Base-by-base conservation (phyloP, 1,140 invertebrate genomes). In the Leguminivora glycinivorella region DNA sequence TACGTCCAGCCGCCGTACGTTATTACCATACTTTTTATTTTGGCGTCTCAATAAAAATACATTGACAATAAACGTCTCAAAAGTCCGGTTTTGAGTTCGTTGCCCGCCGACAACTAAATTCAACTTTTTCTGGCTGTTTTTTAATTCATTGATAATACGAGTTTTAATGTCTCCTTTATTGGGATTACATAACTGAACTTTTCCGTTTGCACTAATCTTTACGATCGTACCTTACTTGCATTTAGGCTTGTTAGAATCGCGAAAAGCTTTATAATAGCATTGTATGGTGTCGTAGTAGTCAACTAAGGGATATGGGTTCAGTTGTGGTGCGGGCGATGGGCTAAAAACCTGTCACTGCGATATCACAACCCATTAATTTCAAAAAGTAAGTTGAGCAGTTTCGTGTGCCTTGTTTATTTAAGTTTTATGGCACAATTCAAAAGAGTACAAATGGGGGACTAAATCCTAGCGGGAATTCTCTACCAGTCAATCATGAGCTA, bases 71-170 rank as follows among this genome's bases (percentile, higher is more conserved):
- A 63, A 63, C 40, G 40, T n/a, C n/a, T 22, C 22, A n/a, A 29
- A 26, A 63, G 17, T 63, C 58, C 58, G 58, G 58, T 63, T 63
- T 17, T 31, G 26, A 4, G 58, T 29, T 63, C 58, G n/a, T 63
- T 63, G 25, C 14, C 58, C 58, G 17, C 24, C 17, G 26, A 63
- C 58, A 63, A 31, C 24, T 60, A 63, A 63, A 63, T 12, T 29
- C 25, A 63, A 63, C 58, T 26, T 63, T 31, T 63, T 60, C n/a
- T 60, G 56, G 56, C 22, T 26, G 25, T n/a, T 60, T 26, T 63
- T 63, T 63, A 63, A 63, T 34, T 63, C 58, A 63, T 63, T 63
- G 58, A 63, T 60, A 26, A 60, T 63, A 63, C 58, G 12, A 31
- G 12, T 63, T 29, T 63, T 63, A 63, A 63, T 63, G 58, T 63